phyloP scores from a whole-genome alignment of 2,113 vertebrate species.

The Plestiodon gilberti region DNA sequence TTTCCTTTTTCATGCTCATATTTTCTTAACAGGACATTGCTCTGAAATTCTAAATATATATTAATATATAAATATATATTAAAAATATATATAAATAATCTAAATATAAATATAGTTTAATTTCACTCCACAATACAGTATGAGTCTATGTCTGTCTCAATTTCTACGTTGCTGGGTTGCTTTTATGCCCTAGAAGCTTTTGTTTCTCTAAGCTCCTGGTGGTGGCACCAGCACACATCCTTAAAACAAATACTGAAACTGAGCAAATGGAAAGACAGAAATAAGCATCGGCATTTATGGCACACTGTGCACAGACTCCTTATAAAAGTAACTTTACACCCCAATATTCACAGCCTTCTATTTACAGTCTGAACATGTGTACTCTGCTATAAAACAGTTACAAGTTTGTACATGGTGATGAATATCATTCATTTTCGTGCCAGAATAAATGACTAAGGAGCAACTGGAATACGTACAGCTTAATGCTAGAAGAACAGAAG shows the following conservation, averaged over 20 bases:
- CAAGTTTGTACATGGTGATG: background rate
- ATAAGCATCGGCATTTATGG: conserved; percentile 8
- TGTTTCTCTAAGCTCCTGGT: conserved; percentile 54
- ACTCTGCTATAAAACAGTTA: background rate
- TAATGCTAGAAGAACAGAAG: background rate
- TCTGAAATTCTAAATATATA: conserved; percentile 17
- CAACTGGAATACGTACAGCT: background rate
- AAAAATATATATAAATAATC: too few relatives aligned
- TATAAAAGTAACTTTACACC: conserved; percentile 14
- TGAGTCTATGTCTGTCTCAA: conserved; percentile 1
- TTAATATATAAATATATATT: background rate
- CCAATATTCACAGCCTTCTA: conserved; percentile 18
- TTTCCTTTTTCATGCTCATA: background rate
- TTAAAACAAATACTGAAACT: conserved; percentile 18
- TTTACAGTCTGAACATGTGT: conserved; percentile 31
- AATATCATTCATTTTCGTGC: conserved; percentile 6
- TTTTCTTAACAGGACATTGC: background rate
- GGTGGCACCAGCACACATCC: conserved; percentile 53
- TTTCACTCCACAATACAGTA: background rate
- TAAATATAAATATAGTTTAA: background rate
- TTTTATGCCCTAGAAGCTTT: conserved; percentile 1
- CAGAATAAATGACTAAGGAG: background rate
- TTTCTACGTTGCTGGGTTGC: conserved; percentile 28
- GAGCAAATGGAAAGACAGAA: conserved; percentile 21
- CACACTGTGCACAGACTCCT: background rate